Evolutionary conservation across 2,888 invertebrate genomes (phyloP), one percentile per base, ranked within the genome.

Genomic region (Agrotis puta): DNA sequence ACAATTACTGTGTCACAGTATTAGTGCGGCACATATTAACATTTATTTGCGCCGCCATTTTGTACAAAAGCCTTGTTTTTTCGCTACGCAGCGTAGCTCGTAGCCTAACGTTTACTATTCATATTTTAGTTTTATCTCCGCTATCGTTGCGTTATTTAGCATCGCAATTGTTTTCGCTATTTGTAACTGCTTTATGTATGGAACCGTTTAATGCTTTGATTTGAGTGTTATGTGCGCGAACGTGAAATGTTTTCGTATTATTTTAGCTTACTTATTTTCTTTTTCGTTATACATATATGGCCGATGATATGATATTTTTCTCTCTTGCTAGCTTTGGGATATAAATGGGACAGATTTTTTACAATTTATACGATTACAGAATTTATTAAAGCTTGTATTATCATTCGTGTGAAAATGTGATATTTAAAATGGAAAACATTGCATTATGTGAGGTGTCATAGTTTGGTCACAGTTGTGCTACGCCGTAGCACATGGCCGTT

Each of bases 81-180:
- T 51, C 27, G n/a, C 70, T 54, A 22, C 33, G 56, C 47, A 53
- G 58, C 65, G 33, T 68, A 1, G 39, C 27, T 39, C 58, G 58
- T 43, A 58, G 57, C 59, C 48, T 62, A 64, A 59, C 62, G 51
- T 65, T 65, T 51, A 81, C 65, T 70, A 65, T 77, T 81, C 69
- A 78, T 78, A 79, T 73, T 82, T 79, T 62, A 82, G 66, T 67
- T 50, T 82, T 82, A 82, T 79, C 64, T 67, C 9, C 2, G 20
- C 22, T 22, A 66, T 77, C 65, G 71, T 66, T 59, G 43, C 56
- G 45, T 81, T 71, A 64, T 77, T 70, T 68, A 64, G 66, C 54
- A 54, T 16, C 18, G 64, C 56, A 50, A 64, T 81, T 64, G 77
- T 70, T 66, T 71, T 54, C 59, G 61, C 56, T 63, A 74, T 79